Evolutionary conservation across 2,888 invertebrate species (phyloP).

Genomic region (Rhamphomyia laevipes): DNA sequence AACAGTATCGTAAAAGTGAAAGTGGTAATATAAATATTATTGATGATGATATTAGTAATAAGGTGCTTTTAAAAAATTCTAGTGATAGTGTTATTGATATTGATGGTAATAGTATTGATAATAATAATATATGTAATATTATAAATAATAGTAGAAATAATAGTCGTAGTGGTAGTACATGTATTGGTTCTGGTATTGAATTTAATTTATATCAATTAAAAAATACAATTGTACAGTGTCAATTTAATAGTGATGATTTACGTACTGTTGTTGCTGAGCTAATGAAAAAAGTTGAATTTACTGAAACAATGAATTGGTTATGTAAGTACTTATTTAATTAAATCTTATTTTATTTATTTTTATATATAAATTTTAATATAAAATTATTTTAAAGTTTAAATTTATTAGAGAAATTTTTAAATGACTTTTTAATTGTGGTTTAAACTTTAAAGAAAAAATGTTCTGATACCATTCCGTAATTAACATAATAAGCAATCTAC

Average conservation of each 20-base stretch:
- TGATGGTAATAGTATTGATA: neutral
- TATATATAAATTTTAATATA: too few species aligned
- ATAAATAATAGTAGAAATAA: neutral
- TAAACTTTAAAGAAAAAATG: too few species aligned
- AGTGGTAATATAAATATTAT: constrained; percentile 21
- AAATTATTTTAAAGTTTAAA: too few species aligned
- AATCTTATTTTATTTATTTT: too few species aligned
- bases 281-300: constrained; percentile 37
- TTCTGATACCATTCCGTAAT: too few species aligned
- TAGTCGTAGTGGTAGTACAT: neutral
- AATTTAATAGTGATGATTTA: constrained; percentile 36
- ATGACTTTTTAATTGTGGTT: too few species aligned
- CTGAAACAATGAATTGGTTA: constrained; percentile 39
- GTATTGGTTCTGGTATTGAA: constrained; percentile 16
- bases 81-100: constrained; percentile 1
- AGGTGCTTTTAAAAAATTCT: neutral
- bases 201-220: constrained; percentile 35
- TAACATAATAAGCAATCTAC: too few species aligned
- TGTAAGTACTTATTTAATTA: too few species aligned
- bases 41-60: neutral
- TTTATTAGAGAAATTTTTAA: too few species aligned
- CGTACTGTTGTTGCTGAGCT: constrained; percentile 35
- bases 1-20: constrained; percentile 13
- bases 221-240: constrained; percentile 36
- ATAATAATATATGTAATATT: constrained; percentile 1